These are phyloP conservation scores for Siniperca undulata DNA, from an alignment of 2,797 vertebrate species.

Conservation along the genomic window DNA sequence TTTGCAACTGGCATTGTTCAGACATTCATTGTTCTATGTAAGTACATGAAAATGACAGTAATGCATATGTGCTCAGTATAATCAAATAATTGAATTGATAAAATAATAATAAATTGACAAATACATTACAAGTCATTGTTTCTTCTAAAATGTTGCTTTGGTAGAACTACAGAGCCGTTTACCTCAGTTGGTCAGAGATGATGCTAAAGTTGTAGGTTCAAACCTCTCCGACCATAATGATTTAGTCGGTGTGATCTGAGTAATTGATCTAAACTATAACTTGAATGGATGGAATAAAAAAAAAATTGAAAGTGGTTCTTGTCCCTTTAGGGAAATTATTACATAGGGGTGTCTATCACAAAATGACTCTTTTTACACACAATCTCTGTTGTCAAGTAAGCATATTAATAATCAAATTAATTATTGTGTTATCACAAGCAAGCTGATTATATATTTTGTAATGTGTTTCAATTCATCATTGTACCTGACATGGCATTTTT, in stretches of 20 bases:
- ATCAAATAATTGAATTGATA: neutral
- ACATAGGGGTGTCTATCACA: too few species aligned
- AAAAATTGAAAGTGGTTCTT: neutral
- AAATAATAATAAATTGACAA: too few species aligned
- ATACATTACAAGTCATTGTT: neutral
- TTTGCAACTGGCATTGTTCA: neutral
- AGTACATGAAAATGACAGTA: neutral
- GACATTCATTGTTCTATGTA: neutral
- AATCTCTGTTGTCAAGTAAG: neutral
- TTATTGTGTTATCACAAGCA: neutral
- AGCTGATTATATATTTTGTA: neutral
- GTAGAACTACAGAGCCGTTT: neutral
- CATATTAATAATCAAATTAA: neutral
- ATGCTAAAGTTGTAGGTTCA: neutral
- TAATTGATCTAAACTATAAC: neutral
- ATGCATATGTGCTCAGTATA: neutral
- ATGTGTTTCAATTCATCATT: neutral
- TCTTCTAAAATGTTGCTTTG: neutral
- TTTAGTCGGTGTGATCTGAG: neutral
- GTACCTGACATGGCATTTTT: neutral
- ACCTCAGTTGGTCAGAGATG: neutral
- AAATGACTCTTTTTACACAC: neutral
- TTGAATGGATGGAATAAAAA: neutral
- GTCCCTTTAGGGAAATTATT: neutral
- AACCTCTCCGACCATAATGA: neutral